Conservation (phyloP, 2,888 invertebrate genomes). For the Carcina quercana region DNA sequence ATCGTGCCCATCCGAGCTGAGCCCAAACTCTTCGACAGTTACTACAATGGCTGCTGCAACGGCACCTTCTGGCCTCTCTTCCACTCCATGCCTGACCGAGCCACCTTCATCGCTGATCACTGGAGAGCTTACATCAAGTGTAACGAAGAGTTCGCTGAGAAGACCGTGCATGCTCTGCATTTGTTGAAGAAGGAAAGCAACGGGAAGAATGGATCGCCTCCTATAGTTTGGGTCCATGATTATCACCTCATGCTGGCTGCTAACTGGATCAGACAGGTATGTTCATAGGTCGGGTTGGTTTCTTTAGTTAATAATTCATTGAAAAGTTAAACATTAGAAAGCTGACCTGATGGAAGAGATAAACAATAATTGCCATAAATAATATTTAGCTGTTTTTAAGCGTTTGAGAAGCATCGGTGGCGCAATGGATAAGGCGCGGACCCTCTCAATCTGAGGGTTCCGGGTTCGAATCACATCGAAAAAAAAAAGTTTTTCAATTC, state of each 20-base stretch:
- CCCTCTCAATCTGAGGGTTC: too few relatives aligned
- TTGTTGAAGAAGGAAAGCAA: constrained; percentile 70
- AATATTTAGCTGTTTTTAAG: too few relatives aligned
- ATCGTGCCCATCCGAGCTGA: constrained; percentile 88
- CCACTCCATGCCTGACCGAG: constrained; percentile 93
- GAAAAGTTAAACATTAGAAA: too few relatives aligned
- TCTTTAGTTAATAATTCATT: too few relatives aligned
- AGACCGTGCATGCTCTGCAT: constrained; percentile 80
- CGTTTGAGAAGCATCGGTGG: too few relatives aligned
- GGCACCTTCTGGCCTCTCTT: constrained; percentile 95
- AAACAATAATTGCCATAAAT: too few relatives aligned
- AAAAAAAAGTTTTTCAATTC: too few relatives aligned
- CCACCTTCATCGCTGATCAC: constrained; percentile 86
- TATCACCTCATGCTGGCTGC: constrained; percentile 95
- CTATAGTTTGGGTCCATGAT: constrained; percentile 95
- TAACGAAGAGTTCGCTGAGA: constrained; percentile 88
- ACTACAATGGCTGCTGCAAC: constrained; percentile 95
- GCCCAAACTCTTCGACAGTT: constrained; percentile 84
- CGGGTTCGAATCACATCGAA: too few relatives aligned
- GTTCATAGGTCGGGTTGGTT: too few relatives aligned
- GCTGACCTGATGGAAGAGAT: too few relatives aligned
- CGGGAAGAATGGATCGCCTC: constrained; percentile 65
- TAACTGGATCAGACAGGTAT: constrained; percentile 89
- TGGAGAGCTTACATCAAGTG: constrained; percentile 88
- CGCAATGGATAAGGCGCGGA: too few relatives aligned